Percentiles rank a stretch among this genome's conserved stretches.
Conservation (phyloP, 2,888 invertebrate genomes). For the Bursaphelenchus okinawaensis region DNA sequence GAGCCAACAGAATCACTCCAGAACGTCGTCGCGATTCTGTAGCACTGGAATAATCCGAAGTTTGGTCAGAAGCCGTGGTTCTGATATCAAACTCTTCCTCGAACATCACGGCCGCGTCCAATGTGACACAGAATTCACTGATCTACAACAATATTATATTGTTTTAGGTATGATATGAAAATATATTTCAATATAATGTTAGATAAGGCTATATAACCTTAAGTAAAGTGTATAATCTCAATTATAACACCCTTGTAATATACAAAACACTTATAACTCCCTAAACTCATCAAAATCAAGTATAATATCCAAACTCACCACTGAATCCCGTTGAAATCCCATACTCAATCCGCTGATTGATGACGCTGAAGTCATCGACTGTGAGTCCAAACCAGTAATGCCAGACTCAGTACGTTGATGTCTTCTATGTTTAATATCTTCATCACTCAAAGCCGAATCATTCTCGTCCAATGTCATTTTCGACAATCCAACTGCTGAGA, state of each 20-base stretch:
- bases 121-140: constrained; percentile 9
- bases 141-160: constrained; percentile 1
- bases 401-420: not conserved
- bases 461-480: constrained; percentile 28
- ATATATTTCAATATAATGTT: too few relatives aligned
- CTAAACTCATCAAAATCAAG: not conserved
- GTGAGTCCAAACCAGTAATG: not conserved
- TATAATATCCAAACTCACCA: constrained; percentile 5
- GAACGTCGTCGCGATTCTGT: not conserved
- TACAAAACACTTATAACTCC: too few relatives aligned
- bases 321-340: constrained; percentile 4
- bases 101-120: constrained; percentile 10
- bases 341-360: constrained; percentile 7
- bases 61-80: not conserved
- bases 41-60: not conserved
- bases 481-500: constrained; percentile 14
- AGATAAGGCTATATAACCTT: too few relatives aligned
- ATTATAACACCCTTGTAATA: not conserved
- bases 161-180: too few relatives aligned
- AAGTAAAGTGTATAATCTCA: not conserved
- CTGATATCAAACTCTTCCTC: constrained; percentile 4
- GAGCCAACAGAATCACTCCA: constrained; percentile 50
- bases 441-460: constrained; percentile 11
- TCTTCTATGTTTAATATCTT: not conserved
- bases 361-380: constrained; percentile 7